phyloP scores from a whole-genome alignment of 2,797 vertebrate genomes.

The Aeoliscus strigatus region DNA sequence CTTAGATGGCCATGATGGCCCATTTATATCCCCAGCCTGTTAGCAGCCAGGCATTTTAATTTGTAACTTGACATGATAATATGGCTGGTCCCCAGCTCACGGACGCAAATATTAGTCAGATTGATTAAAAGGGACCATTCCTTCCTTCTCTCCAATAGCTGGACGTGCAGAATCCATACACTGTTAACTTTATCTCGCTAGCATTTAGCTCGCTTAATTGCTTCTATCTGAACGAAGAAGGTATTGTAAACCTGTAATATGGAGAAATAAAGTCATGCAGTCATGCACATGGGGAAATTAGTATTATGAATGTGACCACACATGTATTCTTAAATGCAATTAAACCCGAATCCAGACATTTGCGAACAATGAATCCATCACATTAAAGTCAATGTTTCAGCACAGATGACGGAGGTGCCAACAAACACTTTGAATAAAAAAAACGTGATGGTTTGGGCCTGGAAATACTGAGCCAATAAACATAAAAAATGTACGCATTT shows the following conservation, averaged over 20 bases:
- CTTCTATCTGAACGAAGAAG: slow-evolving; percentile 22
- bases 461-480: background rate
- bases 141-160: slow-evolving; percentile 41
- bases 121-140: slow-evolving; percentile 74
- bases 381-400: background rate
- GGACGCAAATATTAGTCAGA: slow-evolving; percentile 71
- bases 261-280: slow-evolving; percentile 30
- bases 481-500: no score
- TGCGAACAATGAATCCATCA: slow-evolving; percentile 1
- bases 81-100: slow-evolving; percentile 60
- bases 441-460: background rate
- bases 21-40: slow-evolving; percentile 72
- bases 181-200: slow-evolving; percentile 57
- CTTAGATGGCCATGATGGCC: slow-evolving; percentile 76
- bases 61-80: slow-evolving; percentile 81
- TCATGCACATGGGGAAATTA: slow-evolving; percentile 17
- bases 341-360: slow-evolving; percentile 6
- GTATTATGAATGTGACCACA: slow-evolving; percentile 18
- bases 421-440: background rate
- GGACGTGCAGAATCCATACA: slow-evolving; percentile 55
- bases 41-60: slow-evolving; percentile 76
- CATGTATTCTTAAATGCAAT: slow-evolving; percentile 19
- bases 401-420: background rate
- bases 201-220: slow-evolving; percentile 54
- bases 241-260: slow-evolving; percentile 35